Evolutionary conservation across 2,113 vertebrate species (phyloP).

Genomic region (Tachysurus fulvidraco): DNA sequence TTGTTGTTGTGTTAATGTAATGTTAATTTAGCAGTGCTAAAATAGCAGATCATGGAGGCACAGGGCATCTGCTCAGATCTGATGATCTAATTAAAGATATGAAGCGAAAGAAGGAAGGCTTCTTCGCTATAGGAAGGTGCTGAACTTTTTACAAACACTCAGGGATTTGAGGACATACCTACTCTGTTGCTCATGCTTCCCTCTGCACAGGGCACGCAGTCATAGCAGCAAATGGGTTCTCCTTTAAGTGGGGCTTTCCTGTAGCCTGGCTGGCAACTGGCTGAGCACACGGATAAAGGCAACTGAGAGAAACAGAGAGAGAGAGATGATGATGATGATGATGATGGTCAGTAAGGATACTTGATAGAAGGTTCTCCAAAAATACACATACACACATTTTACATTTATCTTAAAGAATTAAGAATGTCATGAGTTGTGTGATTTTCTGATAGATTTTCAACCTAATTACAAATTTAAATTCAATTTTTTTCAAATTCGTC

Average conservation of each 20-base stretch:
- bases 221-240: constrained; percentile 77
- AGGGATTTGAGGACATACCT: constrained; percentile 57
- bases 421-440: too few species aligned
- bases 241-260: constrained; percentile 72
- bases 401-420: too few species aligned
- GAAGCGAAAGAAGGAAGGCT: too few species aligned
- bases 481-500: too few species aligned
- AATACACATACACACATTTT: background rate
- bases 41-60: background rate
- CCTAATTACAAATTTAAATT: too few species aligned
- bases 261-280: constrained; percentile 71
- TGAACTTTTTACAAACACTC: background rate
- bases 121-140: too few species aligned
- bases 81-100: too few species aligned
- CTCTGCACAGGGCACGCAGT: constrained; percentile 76
- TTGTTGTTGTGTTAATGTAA: background rate
- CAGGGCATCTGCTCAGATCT: background rate
- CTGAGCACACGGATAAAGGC: constrained; percentile 46
- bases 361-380: background rate
- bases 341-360: too few species aligned
- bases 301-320: constrained; percentile 27
- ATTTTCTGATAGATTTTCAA: too few species aligned
- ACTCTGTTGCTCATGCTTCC: constrained; percentile 77
- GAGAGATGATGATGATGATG: too few species aligned
- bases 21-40: background rate